Evolutionary conservation across 2,797 vertebrate species (phyloP), one percentile per base, ranked within the genome.

Genomic region (Bucorvus abyssinicus): DNA sequence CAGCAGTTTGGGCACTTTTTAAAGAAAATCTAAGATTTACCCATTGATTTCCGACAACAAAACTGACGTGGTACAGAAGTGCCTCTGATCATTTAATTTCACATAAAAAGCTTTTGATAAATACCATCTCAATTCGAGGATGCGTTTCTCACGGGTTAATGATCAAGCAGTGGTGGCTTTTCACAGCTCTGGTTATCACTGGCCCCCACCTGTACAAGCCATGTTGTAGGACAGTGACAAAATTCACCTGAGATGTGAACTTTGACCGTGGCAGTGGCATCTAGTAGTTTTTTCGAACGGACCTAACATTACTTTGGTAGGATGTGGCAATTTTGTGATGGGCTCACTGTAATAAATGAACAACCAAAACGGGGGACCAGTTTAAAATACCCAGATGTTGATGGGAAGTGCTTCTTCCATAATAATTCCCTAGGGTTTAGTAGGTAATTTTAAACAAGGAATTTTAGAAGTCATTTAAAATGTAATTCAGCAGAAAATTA

Each of bases 361-460:
- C 59, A 67, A 14, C 2, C 26, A 67, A 67, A 76, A 63, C n/a
- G 14, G 64, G 97, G 97, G 98, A 97, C 94, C 75, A 94, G 94
- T 95, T 97, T 95, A 97, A 95, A 97, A 98, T 75, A 27, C 77
- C 81, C 57, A 84, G 55, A 80, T 82, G 22, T 40, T 18, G 14
- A 32, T 42, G 64, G 42, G 32, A 87, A 56, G 50, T 68, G 2
- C 32, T 96, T 92, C 87, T 88, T 89, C 80, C 93, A 77, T 55
- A 93, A 88, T 92, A 95, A 80, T 75, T 93, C 34, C 71, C 49
- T 45, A 44, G 71, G 69, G 65, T 85, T 95, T 93, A 95, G 91
- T 79, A 93, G 79, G 69, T 89, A 91, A 93, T 95, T 92, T 97
- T 91, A 92, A 96, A 96, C 91, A 91, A 91, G 40, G 64, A 91